A percentile compares a stretch with the other conserved stretches of the same genome.
Conservation (phyloP, 2,888 invertebrate genomes). For the Pterostichus niger region DNA sequence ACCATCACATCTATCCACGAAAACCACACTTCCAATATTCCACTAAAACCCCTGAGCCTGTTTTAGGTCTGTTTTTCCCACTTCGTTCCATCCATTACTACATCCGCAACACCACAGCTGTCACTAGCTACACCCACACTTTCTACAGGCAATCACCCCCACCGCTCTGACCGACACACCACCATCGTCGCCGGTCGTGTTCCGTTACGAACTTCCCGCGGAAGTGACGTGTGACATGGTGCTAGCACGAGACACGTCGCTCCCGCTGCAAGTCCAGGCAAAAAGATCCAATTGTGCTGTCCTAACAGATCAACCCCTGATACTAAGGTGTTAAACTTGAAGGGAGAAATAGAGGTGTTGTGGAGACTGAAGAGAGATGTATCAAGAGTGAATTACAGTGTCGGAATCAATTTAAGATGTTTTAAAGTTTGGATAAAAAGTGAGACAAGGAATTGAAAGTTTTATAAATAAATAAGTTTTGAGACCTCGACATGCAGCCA, state of each 20-base stretch:
- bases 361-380: not conserved
- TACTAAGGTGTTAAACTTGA: not conserved
- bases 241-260: not conserved
- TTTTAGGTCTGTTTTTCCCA: not conserved
- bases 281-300: constrained; percentile 24
- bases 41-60: too few species aligned
- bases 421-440: not conserved
- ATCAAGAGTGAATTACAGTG: too few species aligned
- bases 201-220: constrained; percentile 2
- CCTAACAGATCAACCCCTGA: not conserved
- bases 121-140: not conserved
- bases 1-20: too few species aligned
- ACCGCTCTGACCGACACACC: not conserved
- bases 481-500: not conserved
- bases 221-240: constrained; percentile 23
- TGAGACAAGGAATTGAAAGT: constrained; percentile 1
- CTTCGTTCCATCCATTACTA: not conserved
- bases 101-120: not conserved
- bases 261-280: not conserved
- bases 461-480: not conserved
- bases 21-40: too few species aligned
- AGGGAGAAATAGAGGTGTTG: not conserved
- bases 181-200: constrained; percentile 1
- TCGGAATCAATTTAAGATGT: constrained; percentile 34
- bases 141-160: not conserved